Evolutionary conservation across 2,888 invertebrate genomes (phyloP), one percentile per base, ranked within the genome.

Genomic region (Habroteleia sp.): DNA sequence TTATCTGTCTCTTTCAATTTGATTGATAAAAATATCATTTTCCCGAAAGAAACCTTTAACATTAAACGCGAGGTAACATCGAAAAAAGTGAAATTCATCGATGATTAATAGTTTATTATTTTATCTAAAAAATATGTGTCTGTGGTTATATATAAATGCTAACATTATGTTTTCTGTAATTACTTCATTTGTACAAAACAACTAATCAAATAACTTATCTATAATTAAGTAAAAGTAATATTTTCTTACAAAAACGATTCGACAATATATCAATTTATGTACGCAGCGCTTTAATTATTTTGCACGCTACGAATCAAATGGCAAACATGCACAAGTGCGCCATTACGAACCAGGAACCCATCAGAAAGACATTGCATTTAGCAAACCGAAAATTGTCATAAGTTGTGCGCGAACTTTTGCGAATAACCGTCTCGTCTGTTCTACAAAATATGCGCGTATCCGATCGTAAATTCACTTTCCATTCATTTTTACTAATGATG

Each of bases 191-290:
- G 42, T 68, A 42, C 35, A 56, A 25, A 7, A 41, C 16, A 16
- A 25, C 29, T 27, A 35, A 27, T 58, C 41, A 48, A 33, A 11
- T 29, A 68, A 68, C 35, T 58, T 52, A 16, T 17, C 42, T 44
- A 27, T 44, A 60, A 69, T 69, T 69, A 44, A 69, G 69, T 60
- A 60, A 69, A 69, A 50, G 69, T 69, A 50, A 31, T 23, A 16
- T 35, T 41, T 52, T 52, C 52, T 50, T 58, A 35, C 33, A 58
- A 50, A 33, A 10, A 31, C 25, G 16, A 39, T 41, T 58, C 29
- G 39, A 37, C 46, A 17, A 23, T 13, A 23, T 23, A 52, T 60
- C 52, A 44, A 69, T n/a, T 69, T 69, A 69, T 20, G 14, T 11
- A 58, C 50, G 33, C 68, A 29, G 37, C 27, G 17, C 16, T 60